phyloP scores from a whole-genome alignment of 2,888 invertebrate species.

The Microchrysa polita region DNA sequence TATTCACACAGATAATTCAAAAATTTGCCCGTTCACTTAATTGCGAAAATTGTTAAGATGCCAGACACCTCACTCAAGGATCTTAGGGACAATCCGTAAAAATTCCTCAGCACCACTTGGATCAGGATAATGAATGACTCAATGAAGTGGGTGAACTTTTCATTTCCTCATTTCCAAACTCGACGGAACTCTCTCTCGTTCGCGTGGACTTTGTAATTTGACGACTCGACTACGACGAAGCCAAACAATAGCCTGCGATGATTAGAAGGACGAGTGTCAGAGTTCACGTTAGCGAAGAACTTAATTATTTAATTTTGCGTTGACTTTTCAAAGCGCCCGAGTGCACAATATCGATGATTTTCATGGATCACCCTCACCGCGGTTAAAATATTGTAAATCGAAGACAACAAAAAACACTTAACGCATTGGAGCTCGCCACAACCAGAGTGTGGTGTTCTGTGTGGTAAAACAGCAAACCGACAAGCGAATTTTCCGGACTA shows the following conservation, averaged over 20 bases:
- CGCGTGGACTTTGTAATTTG: not conserved
- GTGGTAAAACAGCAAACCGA: not conserved
- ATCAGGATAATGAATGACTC: not conserved
- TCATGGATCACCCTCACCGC: not conserved
- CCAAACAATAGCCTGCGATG: not conserved
- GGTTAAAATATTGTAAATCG: conserved; percentile 12
- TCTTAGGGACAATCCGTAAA: conserved; percentile 7
- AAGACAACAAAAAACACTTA: conserved; percentile 6
- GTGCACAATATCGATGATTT: not conserved
- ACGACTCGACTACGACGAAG: too few relatives aligned
- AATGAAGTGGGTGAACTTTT: conserved; percentile 16
- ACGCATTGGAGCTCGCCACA: not conserved
- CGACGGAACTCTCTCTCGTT: conserved; percentile 29
- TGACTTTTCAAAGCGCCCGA: not conserved
- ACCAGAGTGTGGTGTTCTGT: too few relatives aligned
- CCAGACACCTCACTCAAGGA: conserved; percentile 35
- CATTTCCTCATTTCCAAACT: not conserved
- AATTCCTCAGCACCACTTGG: conserved; percentile 26
- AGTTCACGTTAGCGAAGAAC: not conserved
- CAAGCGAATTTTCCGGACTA: conserved; percentile 57
- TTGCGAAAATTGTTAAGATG: conserved; percentile 40
- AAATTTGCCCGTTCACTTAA: conserved; percentile 32
- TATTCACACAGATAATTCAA: conserved; percentile 28
- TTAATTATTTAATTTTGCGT: not conserved
- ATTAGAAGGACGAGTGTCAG: not conserved